These are phyloP conservation scores for Plutella xylostella DNA, from an alignment of 2,888 invertebrate genomes.

Conservation along the genomic window DNA sequence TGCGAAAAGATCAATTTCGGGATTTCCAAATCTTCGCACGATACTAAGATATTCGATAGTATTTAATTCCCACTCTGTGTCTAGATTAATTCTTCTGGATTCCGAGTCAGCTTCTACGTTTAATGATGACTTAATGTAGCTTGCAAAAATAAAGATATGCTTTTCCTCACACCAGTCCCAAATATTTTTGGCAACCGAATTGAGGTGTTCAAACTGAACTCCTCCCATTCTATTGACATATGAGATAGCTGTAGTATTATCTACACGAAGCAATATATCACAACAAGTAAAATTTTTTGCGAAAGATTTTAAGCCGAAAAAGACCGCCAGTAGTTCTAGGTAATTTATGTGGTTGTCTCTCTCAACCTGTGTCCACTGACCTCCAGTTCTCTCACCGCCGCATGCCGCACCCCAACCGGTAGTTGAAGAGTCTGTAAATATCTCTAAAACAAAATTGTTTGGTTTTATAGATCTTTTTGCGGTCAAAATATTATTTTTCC, in stretches of 20 bases:
- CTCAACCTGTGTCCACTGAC: constrained; percentile 3
- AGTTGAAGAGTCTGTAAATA: constrained; percentile 1
- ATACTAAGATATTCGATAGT: background rate
- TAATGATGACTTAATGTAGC: constrained; percentile 1
- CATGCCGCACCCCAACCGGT: background rate
- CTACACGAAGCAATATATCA: constrained; percentile 2
- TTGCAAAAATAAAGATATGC: constrained; percentile 3
- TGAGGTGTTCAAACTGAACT: constrained; percentile 3
- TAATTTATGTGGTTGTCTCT: constrained; percentile 3
- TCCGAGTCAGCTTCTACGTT: constrained; percentile 6
- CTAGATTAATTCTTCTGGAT: background rate
- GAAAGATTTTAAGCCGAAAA: constrained; percentile 6
- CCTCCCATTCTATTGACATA: constrained; percentile 7
- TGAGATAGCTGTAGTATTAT: constrained; percentile 6
- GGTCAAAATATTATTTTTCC: background rate
- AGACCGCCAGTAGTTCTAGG: constrained; percentile 7
- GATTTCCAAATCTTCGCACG: background rate
- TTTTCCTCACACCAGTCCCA: constrained; percentile 10
- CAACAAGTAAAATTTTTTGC: background rate
- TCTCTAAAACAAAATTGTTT: background rate
- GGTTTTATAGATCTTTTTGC: background rate
- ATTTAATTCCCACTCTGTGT: constrained; percentile 2
- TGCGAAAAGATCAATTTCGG: constrained; percentile 1
- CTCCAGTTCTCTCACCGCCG: background rate
- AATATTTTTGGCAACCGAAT: background rate